Percentiles rank a stretch among this genome's conserved stretches.
phyloP scores from a whole-genome alignment of 2,113 vertebrate species.

The Gorsachius goisagi region DNA sequence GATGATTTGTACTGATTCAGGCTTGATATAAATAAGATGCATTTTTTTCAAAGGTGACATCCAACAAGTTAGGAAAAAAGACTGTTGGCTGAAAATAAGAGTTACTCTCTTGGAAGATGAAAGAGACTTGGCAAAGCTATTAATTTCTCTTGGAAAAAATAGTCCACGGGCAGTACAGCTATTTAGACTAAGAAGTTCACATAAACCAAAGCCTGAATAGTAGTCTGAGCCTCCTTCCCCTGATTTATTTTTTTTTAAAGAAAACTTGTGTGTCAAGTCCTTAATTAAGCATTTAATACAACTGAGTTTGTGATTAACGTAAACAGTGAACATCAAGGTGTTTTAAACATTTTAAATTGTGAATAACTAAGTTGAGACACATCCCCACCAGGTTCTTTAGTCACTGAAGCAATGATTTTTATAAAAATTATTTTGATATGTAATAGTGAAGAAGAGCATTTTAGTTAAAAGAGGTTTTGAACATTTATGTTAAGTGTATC shows the following conservation, averaged over 20 bases:
- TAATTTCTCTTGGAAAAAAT: conserved; percentile 1
- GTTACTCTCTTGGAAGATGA: neutral
- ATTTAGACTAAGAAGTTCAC: neutral
- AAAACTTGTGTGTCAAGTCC: neutral
- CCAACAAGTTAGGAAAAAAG: neutral
- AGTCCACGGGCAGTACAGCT: neutral
- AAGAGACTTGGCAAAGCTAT: neutral
- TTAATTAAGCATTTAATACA: neutral
- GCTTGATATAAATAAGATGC: neutral
- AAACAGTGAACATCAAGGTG: neutral
- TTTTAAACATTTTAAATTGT: neutral
- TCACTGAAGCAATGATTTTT: neutral
- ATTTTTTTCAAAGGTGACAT: conserved; percentile 29
- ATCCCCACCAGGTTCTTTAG: neutral
- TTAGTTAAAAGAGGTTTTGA: neutral
- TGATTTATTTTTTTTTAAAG: neutral
- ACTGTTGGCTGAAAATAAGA: neutral
- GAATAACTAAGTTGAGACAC: neutral
- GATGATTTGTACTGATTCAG: neutral
- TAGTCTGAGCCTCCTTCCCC: neutral
- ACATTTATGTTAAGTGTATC: neutral
- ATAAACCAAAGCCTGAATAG: neutral
- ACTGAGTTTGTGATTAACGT: neutral
- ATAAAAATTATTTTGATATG: neutral
- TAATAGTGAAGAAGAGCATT: neutral